Percentiles rank a stretch among this genome's conserved stretches.
Evolutionary conservation across 2,113 vertebrate genomes (phyloP).

Genomic region (Eonycteris spelaea): DNA sequence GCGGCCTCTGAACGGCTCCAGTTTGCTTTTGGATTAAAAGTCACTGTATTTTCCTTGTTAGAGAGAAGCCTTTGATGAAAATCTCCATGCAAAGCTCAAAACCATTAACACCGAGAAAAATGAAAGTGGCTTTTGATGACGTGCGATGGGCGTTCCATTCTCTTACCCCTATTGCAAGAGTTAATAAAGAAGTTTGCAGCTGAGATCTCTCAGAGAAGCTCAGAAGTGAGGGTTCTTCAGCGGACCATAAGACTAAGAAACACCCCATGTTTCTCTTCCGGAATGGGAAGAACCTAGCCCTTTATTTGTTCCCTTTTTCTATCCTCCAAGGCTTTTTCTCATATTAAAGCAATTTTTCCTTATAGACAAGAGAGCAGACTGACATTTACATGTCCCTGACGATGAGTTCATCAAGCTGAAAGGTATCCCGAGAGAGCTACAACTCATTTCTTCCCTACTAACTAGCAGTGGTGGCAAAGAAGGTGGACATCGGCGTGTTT

Average conservation of each 20-base stretch:
- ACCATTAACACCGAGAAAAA: neutral
- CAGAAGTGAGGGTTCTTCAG: neutral
- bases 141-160: neutral
- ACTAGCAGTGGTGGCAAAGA: neutral
- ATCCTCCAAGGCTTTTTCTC: neutral
- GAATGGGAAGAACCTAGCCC: neutral
- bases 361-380: neutral
- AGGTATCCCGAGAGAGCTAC: neutral
- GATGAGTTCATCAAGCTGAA: neutral
- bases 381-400: neutral
- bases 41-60: neutral
- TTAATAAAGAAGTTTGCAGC: neutral
- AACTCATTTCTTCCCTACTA: neutral
- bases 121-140: neutral
- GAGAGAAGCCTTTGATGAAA: neutral
- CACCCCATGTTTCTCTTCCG: neutral
- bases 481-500: neutral
- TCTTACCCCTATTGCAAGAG: neutral
- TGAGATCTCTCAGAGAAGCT: neutral
- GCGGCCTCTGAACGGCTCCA: too few relatives aligned
- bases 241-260: neutral
- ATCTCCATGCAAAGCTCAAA: neutral
- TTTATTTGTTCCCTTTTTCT: neutral
- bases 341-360: neutral
- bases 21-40: neutral